Conservation (phyloP, 2,888 invertebrate genomes). For the Geophilus truncorum region DNA sequence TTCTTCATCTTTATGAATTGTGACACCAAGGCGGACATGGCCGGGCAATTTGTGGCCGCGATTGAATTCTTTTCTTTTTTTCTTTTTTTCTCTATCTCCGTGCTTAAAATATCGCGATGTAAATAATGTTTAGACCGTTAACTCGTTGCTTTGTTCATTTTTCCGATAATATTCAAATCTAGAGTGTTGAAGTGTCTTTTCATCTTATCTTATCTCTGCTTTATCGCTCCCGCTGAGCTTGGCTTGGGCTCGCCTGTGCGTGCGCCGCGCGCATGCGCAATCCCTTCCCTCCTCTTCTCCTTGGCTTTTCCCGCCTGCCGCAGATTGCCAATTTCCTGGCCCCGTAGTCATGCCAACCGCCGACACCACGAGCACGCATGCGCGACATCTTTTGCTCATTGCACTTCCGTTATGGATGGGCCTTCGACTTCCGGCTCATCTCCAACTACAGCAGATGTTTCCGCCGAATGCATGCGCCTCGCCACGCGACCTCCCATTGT, state of each 20-base stretch:
- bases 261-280: neutral
- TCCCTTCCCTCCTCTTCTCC: neutral
- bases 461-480: neutral
- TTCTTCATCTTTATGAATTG: constrained; percentile 10
- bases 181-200: neutral
- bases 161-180: constrained; percentile 4
- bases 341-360: neutral
- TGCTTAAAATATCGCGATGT: neutral
- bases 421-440: neutral
- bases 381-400: neutral
- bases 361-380: constrained; percentile 10
- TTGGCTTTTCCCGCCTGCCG: neutral
- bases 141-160: neutral
- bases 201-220: constrained; percentile 10
- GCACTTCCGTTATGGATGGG: neutral
- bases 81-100: neutral
- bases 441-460: constrained; percentile 10
- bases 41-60: neutral
- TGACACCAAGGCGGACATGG: neutral
- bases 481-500: constrained; percentile 5
- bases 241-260: neutral
- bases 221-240: constrained; percentile 2
- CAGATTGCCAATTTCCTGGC: constrained; percentile 4
- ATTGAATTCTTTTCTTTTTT: neutral
- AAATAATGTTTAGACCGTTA: neutral